Evolutionary conservation across 2,888 invertebrate genomes (phyloP), one percentile per base, ranked within the genome.

Genomic region (Mythimna pallens): DNA sequence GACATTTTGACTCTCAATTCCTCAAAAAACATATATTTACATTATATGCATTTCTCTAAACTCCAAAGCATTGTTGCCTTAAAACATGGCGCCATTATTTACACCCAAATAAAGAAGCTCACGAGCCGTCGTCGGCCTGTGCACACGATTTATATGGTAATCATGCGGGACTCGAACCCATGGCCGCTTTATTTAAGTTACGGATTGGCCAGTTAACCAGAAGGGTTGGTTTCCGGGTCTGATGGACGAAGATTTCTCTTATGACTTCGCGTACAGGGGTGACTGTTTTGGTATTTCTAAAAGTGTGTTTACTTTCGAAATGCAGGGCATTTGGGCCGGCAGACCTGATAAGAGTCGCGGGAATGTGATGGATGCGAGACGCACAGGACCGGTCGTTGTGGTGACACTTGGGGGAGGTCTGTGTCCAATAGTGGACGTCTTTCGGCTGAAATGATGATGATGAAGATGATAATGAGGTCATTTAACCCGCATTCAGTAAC

Each of bases 141-240:
- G 74, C 65, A 67, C 70, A 79, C 86, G 86, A 89, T 89, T 85
- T 89, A 88, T 87, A 89, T 89, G 89, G 77, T 85, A 89, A 89
- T 89, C 76, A 65, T 61, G 73, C 80, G 71, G 62, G 80, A 70
- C 73, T 73, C 78, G 74, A 78, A 85, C 74, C 72, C 65, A 22
- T 65, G 36, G 50, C 30, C 75, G 69, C 77, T 79, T 79, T 81
- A 76, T 81, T 83, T 83, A 86, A 83, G 83, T 82, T 70, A 75
- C 73, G 74, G 77, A 78, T 76, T 62, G 75, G 65, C 25, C 68
- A 70, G 70, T 81, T 74, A 71, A 57, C 67, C 61, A 54, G 63
- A 73, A 68, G 64, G 70, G 47, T 74, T 58, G 62, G 66, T n/a
- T 69, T 63, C 70, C 61, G 65, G 73, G 66, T 62, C 12, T 43